Evolutionary conservation across 2,797 vertebrate species (phyloP).

Genomic region (Sebastolobus altivelis): DNA sequence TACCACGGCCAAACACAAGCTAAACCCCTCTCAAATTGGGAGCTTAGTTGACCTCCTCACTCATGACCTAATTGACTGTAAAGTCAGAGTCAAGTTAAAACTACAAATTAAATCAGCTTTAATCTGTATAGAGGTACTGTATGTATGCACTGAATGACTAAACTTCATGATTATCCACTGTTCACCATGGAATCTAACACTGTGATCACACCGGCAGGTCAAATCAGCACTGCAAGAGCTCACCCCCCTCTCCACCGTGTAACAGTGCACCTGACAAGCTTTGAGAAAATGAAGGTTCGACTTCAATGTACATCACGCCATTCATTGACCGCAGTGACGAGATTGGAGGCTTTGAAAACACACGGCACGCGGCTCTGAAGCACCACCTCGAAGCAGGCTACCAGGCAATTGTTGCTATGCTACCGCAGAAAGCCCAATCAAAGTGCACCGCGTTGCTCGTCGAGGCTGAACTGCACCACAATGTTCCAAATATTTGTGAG

Average conservation of each 20-base stretch:
- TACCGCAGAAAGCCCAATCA: slow-evolving; percentile 73
- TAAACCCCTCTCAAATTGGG: not conserved
- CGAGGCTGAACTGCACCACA: slow-evolving; percentile 71
- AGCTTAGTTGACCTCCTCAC: slow-evolving; percentile 37
- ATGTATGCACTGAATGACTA: slow-evolving; percentile 16
- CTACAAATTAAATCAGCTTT: slow-evolving; percentile 8
- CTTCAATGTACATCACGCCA: slow-evolving; percentile 57
- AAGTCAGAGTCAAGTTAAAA: slow-evolving; percentile 30
- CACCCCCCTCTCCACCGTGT: not conserved
- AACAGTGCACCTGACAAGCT: slow-evolving; percentile 43
- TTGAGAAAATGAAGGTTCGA: slow-evolving; percentile 68
- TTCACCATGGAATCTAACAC: slow-evolving; percentile 3
- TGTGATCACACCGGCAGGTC: slow-evolving; percentile 47
- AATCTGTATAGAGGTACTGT: slow-evolving; percentile 4
- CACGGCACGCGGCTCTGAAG: slow-evolving; percentile 62
- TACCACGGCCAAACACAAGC: not conserved
- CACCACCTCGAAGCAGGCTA: slow-evolving; percentile 71
- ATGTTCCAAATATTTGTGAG: slow-evolving; percentile 65
- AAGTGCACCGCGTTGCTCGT: slow-evolving; percentile 70
- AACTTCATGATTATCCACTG: slow-evolving; percentile 25
- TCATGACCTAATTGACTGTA: slow-evolving; percentile 18
- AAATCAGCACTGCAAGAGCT: slow-evolving; percentile 30
- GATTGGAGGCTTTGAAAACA: slow-evolving; percentile 75
- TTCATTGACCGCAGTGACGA: slow-evolving; percentile 75
- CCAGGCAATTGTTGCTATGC: slow-evolving; percentile 82